Conservation (phyloP, 1,140 invertebrate species). For the Asobara japonica region DNA sequence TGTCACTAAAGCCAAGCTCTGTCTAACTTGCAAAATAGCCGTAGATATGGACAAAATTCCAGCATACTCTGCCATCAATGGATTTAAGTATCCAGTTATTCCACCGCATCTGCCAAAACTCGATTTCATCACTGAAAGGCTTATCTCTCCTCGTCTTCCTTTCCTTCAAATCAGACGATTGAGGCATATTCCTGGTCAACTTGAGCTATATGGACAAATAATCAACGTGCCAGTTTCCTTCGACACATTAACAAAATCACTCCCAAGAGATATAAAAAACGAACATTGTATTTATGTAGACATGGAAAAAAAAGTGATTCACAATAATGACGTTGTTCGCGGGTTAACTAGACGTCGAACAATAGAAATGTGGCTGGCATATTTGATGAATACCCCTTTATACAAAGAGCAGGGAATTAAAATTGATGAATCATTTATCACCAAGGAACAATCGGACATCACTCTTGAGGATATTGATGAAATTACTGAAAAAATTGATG, state of each 20-base stretch:
- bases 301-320: constrained; percentile 46
- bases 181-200: constrained; percentile 45
- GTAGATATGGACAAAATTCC: constrained; percentile 39
- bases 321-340: constrained; percentile 41
- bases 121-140: constrained; percentile 54
- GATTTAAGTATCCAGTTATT: constrained; percentile 40
- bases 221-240: constrained; percentile 56
- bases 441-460: not conserved
- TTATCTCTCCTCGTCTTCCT: constrained; percentile 48
- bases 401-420: constrained; percentile 29
- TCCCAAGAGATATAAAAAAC: constrained; percentile 51
- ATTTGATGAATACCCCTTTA: constrained; percentile 34
- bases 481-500: constrained; percentile 39
- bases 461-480: not conserved
- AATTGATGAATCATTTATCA: constrained; percentile 24
- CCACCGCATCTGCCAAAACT: constrained; percentile 37
- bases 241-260: constrained; percentile 51
- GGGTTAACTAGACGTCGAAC: constrained; percentile 32
- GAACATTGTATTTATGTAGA: constrained; percentile 44
- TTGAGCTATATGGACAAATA: constrained; percentile 55
- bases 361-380: constrained; percentile 36
- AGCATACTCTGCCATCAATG: constrained; percentile 33
- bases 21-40: constrained; percentile 36
- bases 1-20: no score
- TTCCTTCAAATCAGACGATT: constrained; percentile 55